Base-by-base conservation (phyloP, 2,888 invertebrate genomes). In the Pachliopta kotzebuea region DNA sequence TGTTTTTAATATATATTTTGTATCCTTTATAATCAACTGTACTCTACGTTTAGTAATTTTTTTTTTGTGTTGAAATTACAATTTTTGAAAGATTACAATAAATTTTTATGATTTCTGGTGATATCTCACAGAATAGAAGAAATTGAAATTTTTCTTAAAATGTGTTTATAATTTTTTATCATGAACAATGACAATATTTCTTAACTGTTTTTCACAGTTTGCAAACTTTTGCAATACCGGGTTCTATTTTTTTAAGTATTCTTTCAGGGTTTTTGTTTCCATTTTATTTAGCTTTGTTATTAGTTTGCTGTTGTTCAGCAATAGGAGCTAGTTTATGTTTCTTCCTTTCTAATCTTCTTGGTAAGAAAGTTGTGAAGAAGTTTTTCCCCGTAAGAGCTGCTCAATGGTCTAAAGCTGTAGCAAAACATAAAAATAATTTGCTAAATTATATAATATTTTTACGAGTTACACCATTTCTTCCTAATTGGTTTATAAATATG, bases 151-250 rank as follows among this genome's bases (percentile, higher is more conserved):
- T 37, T 37, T 37, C 2, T 37, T 2, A 17, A 37, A 37, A 37
- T 45, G 17, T 42, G 45, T 18, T 45, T n/a, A 45, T 37, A 4
- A n/a, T n/a, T 45, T 45, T 4, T 45, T 45, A n/a, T 45, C 1
- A n/a, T 18, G 4, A n/a, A 21, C 14, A 31, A 1, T 56, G 45
- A 45, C 62, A 67, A 66, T 69, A 72, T 76, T 81, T 84, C 86
- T 89, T 83, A 78, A 86, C 76, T 56, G 17, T 53, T 42, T 62
- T 70, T 71, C 72, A 75, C 90, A 98, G 98, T 88, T 94, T 99
- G 80, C 99, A 99, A 94, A 98, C 99, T 68, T 99, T 99, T 93
- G 99, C 99, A 77, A 99, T 99, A 92, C 99, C 99, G 69, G 99
- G 99, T 70, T 99, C 99, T 20, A 95, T 99, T 80, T 99, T 99